Evolutionary conservation across 2,113 vertebrate species (phyloP), one percentile per base, ranked within the genome.

Genomic region (Euleptes europaea): DNA sequence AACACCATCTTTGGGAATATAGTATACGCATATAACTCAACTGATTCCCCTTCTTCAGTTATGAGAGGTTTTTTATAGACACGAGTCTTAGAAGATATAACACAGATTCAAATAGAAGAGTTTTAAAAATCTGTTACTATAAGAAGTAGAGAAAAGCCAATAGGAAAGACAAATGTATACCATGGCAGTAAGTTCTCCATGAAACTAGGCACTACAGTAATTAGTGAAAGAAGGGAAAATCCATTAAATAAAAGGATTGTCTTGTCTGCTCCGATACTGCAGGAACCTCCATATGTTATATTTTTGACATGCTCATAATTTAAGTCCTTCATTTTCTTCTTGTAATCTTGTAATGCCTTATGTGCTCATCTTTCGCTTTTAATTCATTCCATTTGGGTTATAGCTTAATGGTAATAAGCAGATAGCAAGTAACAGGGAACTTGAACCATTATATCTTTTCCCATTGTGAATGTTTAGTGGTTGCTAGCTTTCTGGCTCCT

Each of bases 331-430:
- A 76, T 89, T 95, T 60, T 91, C 35, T 80, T 86, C 47, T 91
- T 0, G 0, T 90, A 91, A 90, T 89, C 86, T 88, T 85, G 12
- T 89, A 84, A 94, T 91, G 21, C 42, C 42, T 83, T 83, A 81
- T 78, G 75, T 90, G 19, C 33, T 91, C 19, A 71, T 90, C 78
- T 90, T 90, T 75, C 44, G 28, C 72, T 90, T 93, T 90, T 89
- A 87, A 90, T 92, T 94, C 1, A 38, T 88, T 91, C 12, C 83
- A 57, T 88, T 91, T 89, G 44, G 21, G 10, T 83, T 89, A 69
- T 75, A 90, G 73, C 79, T 70, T 88, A 93, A 80, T 74, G 38
- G 70, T 38, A 93, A 88, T 42, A 92, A 91, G 85, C 17, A 93
- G 77, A 85, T 90, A 92, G 86, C n/a, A 81, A 92, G 80, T 83